Percentiles rank a stretch among this genome's conserved stretches.
Conservation (phyloP, 2,888 invertebrate genomes). For the Didymodactylos carnosus region DNA sequence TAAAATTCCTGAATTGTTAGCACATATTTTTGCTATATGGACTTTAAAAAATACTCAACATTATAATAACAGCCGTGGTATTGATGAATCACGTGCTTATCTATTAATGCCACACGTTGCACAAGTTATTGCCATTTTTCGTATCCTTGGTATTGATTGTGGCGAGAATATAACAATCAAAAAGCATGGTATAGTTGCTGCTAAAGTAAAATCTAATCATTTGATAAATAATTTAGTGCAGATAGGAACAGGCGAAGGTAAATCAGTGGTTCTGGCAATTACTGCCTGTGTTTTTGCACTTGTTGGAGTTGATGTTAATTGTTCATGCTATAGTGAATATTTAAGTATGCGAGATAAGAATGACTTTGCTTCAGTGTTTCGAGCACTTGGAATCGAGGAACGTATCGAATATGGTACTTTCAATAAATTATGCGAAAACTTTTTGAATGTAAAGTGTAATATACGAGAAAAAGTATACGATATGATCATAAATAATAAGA, state of each 20-base stretch:
- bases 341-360: not conserved
- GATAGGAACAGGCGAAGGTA: constrained; percentile 3
- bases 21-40: constrained; percentile 2
- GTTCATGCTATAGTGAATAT: constrained; percentile 3
- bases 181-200: not conserved
- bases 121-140: not conserved
- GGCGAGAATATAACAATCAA: not conserved
- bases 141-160: not conserved
- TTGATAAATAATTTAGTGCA: not conserved
- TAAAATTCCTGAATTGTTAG: not conserved
- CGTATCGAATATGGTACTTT: not conserved
- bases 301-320: not conserved
- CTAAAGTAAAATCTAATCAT: not conserved
- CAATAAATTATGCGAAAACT: not conserved
- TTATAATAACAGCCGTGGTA: not conserved
- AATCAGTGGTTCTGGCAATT: not conserved
- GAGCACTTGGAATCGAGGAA: not conserved
- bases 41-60: not conserved
- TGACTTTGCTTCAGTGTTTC: not conserved
- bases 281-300: not conserved
- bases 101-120: not conserved
- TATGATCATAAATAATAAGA: not conserved
- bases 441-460: not conserved
- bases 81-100: not conserved
- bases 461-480: not conserved